Conservation (phyloP, 2,113 vertebrate genomes). For the Peromyscus californicus region DNA sequence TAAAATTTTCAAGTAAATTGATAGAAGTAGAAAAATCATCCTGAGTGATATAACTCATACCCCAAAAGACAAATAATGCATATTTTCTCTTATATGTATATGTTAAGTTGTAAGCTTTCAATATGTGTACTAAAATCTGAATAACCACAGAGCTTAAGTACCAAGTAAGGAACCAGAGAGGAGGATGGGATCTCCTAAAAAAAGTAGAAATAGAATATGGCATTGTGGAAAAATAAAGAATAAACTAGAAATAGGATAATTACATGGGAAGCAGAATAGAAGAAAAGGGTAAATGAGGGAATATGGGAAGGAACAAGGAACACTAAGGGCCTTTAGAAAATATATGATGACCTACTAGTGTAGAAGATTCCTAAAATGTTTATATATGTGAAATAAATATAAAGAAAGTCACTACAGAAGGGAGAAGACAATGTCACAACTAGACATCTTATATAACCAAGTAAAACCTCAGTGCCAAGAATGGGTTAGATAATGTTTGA, state of each 20-base stretch:
- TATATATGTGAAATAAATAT: neutral
- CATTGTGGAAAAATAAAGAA: neutral
- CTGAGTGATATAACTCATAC: neutral
- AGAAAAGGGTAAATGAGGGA: neutral
- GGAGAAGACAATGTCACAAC: neutral
- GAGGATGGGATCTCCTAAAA: neutral
- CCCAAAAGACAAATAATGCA: neutral
- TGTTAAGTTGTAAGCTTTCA: neutral
- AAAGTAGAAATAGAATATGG: neutral
- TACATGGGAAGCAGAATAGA: neutral
- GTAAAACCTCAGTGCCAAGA: neutral
- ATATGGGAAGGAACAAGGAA: neutral
- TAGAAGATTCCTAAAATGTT: neutral
- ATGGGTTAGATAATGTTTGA: neutral
- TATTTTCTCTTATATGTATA: neutral
- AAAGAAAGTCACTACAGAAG: neutral
- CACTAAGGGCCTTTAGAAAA: neutral
- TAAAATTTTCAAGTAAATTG: neutral
- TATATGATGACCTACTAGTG: neutral
- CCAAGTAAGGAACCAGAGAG: neutral
- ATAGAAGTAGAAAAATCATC: neutral
- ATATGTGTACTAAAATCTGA: neutral
- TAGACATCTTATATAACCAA: neutral
- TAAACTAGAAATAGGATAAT: neutral
- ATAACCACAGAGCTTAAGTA: neutral